Conservation (phyloP, 2,888 invertebrate genomes). For the Dugesia japonica region DNA sequence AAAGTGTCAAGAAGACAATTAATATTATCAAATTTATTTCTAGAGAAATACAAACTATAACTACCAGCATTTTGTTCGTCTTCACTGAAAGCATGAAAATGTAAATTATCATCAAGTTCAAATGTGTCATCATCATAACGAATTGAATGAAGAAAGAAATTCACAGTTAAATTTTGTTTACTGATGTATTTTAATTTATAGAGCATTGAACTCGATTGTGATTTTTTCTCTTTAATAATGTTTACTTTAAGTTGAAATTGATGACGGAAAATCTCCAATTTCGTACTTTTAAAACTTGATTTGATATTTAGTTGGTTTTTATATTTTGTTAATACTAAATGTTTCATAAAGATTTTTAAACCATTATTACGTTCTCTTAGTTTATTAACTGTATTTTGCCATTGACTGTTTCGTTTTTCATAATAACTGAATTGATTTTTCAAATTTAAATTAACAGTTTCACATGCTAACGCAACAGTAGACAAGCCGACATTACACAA, state of each 20-base stretch:
- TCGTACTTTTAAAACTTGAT: neutral
- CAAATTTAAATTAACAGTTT: neutral
- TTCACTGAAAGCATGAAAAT: neutral
- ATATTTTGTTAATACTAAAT: neutral
- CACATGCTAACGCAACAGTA: neutral
- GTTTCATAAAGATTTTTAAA: neutral
- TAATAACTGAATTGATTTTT: slow-evolving; percentile 15
- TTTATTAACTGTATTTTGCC: slow-evolving; percentile 12
- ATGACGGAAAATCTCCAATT: neutral
- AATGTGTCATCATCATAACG: neutral
- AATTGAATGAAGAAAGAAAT: slow-evolving; percentile 12
- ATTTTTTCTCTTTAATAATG: neutral
- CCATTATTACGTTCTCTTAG: neutral
- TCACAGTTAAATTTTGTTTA: neutral
- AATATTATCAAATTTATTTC: neutral
- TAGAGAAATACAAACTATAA: neutral
- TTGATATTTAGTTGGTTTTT: neutral
- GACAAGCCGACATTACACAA: neutral
- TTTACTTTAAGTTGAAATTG: neutral
- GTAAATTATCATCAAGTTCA: slow-evolving; percentile 8
- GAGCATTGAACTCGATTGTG: neutral
- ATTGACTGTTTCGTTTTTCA: neutral
- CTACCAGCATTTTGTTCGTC: slow-evolving; percentile 3
- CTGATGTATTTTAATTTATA: slow-evolving; percentile 13
- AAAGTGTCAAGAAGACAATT: neutral